Percentiles rank a stretch among this genome's conserved stretches.
Evolutionary conservation across 2,113 vertebrate species (phyloP).

Genomic region (Chamaetylas fuelleborni): DNA sequence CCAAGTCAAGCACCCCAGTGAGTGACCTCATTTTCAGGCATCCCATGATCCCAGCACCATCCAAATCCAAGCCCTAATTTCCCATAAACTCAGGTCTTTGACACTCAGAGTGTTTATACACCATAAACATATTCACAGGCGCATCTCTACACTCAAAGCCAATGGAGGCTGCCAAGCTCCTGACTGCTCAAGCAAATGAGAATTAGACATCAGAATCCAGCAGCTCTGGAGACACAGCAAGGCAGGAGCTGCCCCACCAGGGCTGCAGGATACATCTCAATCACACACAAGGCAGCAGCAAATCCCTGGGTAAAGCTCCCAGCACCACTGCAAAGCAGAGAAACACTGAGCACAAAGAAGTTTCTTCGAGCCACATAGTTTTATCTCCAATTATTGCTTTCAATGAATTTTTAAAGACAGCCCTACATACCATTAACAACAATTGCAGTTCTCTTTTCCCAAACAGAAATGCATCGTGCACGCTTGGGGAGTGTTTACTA

Average conservation of each 20-base stretch:
- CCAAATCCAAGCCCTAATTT: not conserved
- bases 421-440: not conserved
- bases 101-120: not conserved
- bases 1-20: not conserved
- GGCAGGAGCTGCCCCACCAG: not conserved
- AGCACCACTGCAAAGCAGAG: not conserved
- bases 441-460: not conserved
- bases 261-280: conserved; percentile 32
- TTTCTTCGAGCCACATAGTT: not conserved
- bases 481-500: not conserved
- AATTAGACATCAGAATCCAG: not conserved
- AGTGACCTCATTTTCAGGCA: not conserved
- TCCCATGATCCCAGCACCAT: not conserved
- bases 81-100: not conserved
- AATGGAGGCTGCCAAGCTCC: not conserved
- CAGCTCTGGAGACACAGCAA: not conserved
- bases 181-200: not conserved
- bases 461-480: not conserved
- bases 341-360: not conserved
- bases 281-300: not conserved
- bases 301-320: not conserved
- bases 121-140: not conserved
- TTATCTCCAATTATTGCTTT: not conserved
- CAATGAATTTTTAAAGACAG: not conserved
- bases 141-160: not conserved